Percentiles rank a stretch among this genome's conserved stretches.
These are phyloP conservation scores for Pachyseris speciosa DNA, from an alignment of 64 coral and sea anemone genomes.

Conservation along the genomic window DNA sequence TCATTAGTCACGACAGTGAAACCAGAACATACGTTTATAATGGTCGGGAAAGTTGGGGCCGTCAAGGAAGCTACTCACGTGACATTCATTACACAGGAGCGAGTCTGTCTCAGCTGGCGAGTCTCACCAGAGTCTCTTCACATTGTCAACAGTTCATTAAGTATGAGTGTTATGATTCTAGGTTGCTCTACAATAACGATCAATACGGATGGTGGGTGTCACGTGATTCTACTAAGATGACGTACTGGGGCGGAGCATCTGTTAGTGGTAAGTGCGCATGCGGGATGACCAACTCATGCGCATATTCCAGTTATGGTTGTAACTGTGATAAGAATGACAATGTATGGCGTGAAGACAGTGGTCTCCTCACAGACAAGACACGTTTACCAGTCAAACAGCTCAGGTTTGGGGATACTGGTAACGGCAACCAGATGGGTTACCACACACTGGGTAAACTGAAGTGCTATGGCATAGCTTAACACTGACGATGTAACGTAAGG, in stretches of 20 bases:
- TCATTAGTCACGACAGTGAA: slow-evolving; percentile 13
- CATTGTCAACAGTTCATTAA: slow-evolving; percentile 57
- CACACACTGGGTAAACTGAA: neutral
- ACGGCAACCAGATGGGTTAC: too few species aligned
- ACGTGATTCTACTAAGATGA: neutral
- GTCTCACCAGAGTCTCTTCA: neutral
- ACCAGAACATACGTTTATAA: slow-evolving; percentile 7
- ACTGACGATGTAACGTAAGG: too few species aligned
- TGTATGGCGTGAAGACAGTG: too few species aligned
- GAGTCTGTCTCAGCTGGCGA: neutral
- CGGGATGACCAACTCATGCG: too few species aligned
- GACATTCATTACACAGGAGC: slow-evolving; percentile 2
- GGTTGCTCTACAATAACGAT: too few species aligned
- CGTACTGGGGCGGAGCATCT: slow-evolving; percentile 16
- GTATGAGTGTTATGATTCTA: neutral
- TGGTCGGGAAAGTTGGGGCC: neutral
- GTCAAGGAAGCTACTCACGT: neutral
- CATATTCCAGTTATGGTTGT: too few species aligned
- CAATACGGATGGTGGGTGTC: neutral
- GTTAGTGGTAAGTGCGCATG: neutral
- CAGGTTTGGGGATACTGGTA: too few species aligned
- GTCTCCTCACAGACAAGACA: too few species aligned
- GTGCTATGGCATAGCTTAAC: neutral
- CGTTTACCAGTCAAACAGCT: too few species aligned
- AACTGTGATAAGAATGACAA: too few species aligned